Evolutionary conservation across 2,113 vertebrate genomes (phyloP).

Genomic region (Stegostoma tigrinum): DNA sequence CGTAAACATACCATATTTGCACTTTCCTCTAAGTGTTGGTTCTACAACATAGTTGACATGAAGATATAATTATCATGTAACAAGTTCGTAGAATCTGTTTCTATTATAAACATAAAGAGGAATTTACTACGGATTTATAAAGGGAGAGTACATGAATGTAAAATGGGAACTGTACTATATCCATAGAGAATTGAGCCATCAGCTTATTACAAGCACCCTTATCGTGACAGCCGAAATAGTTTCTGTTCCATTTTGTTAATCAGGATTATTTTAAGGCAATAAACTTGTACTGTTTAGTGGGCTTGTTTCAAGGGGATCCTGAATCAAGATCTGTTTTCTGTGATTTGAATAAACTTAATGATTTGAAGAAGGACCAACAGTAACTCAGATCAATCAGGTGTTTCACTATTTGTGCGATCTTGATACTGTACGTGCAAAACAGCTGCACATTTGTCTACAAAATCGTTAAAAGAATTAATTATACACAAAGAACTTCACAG

Average conservation of each 20-base stretch:
- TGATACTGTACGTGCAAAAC: neutral
- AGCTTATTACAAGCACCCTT: neutral
- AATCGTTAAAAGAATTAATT: too few relatives aligned
- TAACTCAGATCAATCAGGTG: neutral
- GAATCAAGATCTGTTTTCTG: neutral
- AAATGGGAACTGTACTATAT: neutral
- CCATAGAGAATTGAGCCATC: neutral
- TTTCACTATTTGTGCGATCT: neutral
- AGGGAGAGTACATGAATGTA: neutral
- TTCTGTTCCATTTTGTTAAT: neutral
- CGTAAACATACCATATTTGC: neutral
- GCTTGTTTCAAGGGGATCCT: neutral
- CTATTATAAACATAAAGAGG: neutral
- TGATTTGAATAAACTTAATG: neutral
- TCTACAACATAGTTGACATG: neutral
- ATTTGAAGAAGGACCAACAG: neutral
- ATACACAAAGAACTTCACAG: too few relatives aligned
- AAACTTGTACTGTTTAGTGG: neutral
- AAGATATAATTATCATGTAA: neutral
- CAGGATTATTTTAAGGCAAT: neutral
- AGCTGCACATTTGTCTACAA: neutral
- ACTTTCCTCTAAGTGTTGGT: neutral
- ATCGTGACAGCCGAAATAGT: neutral
- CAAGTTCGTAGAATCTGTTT: neutral
- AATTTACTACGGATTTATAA: neutral